Evolutionary conservation across 2,888 invertebrate genomes (phyloP).

Genomic region (Apamea epomidion): DNA sequence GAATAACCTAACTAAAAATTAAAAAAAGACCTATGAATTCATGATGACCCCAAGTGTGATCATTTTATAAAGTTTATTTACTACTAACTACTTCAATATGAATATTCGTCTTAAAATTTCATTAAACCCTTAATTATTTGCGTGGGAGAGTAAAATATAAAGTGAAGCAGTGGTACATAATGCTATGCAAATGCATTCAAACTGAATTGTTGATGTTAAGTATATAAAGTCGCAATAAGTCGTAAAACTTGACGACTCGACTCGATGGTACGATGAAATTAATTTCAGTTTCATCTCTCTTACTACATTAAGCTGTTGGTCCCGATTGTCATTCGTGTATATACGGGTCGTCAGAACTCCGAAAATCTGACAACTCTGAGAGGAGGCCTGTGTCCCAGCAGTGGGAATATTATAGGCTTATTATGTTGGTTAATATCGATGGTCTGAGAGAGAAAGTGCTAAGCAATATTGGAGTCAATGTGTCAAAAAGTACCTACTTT

Average conservation of each 20-base stretch:
- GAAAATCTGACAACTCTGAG: no score
- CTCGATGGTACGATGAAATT: background rate
- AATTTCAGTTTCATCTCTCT: background rate
- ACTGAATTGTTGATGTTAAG: slow-evolving; percentile 6
- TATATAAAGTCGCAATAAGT: slow-evolving; percentile 14
- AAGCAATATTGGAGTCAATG: no score
- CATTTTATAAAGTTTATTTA: no score
- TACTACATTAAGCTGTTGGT: background rate
- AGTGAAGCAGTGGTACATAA: background rate
- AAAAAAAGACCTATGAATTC: background rate
- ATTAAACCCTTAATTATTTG: background rate
- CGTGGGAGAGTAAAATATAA: slow-evolving; percentile 7
- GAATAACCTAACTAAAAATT: no score
- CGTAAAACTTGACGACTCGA: slow-evolving; percentile 9
- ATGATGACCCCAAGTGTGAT: background rate
- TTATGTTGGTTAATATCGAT: no score
- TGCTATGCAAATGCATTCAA: slow-evolving; percentile 35
- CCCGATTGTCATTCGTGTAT: no score
- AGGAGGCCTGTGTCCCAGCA: no score
- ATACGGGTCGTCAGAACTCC: no score
- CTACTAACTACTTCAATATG: background rate
- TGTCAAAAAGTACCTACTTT: no score
- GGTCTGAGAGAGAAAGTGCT: no score
- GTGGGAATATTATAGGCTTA: no score
- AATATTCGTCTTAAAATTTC: slow-evolving; percentile 3